phyloP scores from a whole-genome alignment of 2,797 vertebrate species.

The Sorex maritimensis region DNA sequence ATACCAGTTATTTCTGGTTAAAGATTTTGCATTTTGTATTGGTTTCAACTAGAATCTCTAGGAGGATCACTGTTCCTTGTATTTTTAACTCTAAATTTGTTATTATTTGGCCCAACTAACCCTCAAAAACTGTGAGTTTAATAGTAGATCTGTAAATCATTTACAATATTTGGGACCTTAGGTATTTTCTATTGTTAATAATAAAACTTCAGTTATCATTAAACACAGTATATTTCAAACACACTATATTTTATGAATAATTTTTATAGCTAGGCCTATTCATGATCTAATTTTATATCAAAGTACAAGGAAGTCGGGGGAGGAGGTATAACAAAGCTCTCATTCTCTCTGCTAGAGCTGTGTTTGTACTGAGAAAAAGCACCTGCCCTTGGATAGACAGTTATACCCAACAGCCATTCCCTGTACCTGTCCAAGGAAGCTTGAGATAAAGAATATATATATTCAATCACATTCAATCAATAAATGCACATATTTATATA shows the following conservation, averaged over 20 bases:
- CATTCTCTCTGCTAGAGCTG: neutral
- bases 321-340: neutral
- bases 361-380: neutral
- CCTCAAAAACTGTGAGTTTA: conserved; percentile 47
- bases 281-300: neutral
- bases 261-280: neutral
- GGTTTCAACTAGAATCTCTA: conserved; percentile 50
- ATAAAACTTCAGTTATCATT: neutral
- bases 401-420: too few species aligned
- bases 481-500: too few species aligned
- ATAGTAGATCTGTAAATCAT: neutral
- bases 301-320: neutral
- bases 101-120: neutral
- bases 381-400: neutral
- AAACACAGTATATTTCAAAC: neutral
- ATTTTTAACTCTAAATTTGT: conserved; percentile 46
- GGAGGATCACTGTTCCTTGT: neutral
- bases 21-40: conserved; percentile 14
- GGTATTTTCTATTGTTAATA: neutral
- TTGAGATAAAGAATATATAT: neutral
- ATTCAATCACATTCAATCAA: too few species aligned
- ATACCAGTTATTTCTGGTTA: neutral
- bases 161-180: conserved; percentile 21
- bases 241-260: neutral
- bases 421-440: neutral